Evolutionary conservation across 1,140 invertebrate species (phyloP).

Genomic region (Stegodyphus dumicola): DNA sequence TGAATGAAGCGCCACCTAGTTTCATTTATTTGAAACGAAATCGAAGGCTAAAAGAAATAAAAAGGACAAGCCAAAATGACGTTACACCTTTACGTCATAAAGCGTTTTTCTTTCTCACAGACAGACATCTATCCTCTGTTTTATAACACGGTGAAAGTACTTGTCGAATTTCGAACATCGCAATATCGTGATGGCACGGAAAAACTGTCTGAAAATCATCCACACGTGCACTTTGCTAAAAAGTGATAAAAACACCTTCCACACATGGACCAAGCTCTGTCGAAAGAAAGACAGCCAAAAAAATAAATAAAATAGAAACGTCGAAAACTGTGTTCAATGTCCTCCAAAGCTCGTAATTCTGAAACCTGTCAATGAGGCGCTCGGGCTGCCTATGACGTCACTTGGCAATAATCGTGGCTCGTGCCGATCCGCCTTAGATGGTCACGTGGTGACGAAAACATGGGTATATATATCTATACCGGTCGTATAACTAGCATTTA

Average conservation of each 20-base stretch:
- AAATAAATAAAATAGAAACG: neutral
- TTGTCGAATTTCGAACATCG: constrained; percentile 1
- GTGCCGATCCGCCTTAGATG: constrained; percentile 23
- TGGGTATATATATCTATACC: neutral
- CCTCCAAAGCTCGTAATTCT: constrained; percentile 10
- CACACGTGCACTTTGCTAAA: constrained; percentile 6
- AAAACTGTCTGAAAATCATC: neutral
- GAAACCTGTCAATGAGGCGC: constrained; percentile 51
- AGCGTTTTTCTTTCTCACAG: neutral
- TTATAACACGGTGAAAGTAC: neutral
- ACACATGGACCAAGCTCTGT: neutral
- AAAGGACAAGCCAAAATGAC: too few species aligned
- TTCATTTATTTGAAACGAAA: too few species aligned
- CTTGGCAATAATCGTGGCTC: constrained; percentile 31
- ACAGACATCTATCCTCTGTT: neutral
- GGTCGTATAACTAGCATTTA: constrained; percentile 35
- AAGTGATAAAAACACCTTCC: constrained; percentile 11
- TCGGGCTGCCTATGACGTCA: constrained; percentile 12
- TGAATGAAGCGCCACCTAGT: too few species aligned
- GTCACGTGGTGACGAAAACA: neutral
- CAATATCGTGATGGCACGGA: constrained; percentile 21
- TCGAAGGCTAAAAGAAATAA: too few species aligned
- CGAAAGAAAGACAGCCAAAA: neutral
- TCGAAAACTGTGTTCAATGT: constrained; percentile 5
- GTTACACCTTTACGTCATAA: neutral